Conservation (phyloP, 2,797 vertebrate genomes). For the Crypturellus tataupa region DNA sequence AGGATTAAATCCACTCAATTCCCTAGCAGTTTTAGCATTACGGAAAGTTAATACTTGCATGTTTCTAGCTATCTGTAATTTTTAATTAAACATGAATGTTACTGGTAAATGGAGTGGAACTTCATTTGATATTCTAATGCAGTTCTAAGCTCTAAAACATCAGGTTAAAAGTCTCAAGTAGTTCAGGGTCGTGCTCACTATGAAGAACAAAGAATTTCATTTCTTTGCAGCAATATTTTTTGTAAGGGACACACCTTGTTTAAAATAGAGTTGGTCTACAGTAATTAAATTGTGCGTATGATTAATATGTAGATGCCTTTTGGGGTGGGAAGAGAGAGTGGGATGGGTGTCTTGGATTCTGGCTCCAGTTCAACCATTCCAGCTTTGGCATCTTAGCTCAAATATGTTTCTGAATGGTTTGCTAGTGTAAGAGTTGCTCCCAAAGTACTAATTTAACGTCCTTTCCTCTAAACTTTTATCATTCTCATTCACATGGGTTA, state of each 20-base stretch:
- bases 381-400: background rate
- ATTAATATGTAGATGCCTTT: rapidly evolving
- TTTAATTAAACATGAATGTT: conserved; percentile 3
- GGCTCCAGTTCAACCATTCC: background rate
- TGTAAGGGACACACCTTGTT: rapidly evolving
- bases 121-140: background rate
- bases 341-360: background rate
- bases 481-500: background rate
- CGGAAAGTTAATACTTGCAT: background rate
- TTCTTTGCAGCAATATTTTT: background rate
- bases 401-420: background rate
- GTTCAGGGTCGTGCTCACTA: background rate
- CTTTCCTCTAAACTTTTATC: background rate
- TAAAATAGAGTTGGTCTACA: background rate
- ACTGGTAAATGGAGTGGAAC: background rate
- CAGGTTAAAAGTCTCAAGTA: background rate
- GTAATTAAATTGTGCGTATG: background rate
- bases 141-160: background rate
- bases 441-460: background rate
- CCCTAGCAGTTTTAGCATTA: background rate
- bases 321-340: background rate
- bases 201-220: background rate
- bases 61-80: background rate
- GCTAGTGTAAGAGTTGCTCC: background rate
- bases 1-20: background rate